Evolutionary conservation across 2,888 invertebrate genomes (phyloP).

Genomic region (Eurois occulta): DNA sequence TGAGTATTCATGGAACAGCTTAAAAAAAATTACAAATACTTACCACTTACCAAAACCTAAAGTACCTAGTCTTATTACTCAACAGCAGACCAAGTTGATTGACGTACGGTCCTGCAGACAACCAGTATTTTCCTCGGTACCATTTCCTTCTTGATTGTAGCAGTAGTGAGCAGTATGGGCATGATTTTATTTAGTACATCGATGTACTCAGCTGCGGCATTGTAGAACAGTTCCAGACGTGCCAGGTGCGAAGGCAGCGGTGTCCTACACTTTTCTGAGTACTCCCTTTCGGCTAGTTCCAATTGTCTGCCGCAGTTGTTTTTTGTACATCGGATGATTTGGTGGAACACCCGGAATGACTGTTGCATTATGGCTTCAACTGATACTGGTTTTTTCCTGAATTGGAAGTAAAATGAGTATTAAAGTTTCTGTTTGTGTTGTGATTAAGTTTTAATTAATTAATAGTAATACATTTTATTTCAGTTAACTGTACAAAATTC

Average conservation of each 20-base stretch:
- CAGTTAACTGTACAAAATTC: too few relatives aligned
- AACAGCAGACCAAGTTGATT: slow-evolving; percentile 94
- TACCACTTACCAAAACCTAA: background rate
- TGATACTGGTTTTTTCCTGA: slow-evolving; percentile 94
- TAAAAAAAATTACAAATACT: too few relatives aligned
- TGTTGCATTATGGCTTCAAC: slow-evolving; percentile 99
- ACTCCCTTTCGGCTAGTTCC: slow-evolving; percentile 91
- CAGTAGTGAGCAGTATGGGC: slow-evolving; percentile 89
- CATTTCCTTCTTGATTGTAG: slow-evolving; percentile 91
- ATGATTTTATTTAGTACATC: slow-evolving; percentile 89
- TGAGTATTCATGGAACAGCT: too few relatives aligned
- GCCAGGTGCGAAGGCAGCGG: slow-evolving; percentile 91
- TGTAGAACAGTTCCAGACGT: slow-evolving; percentile 92
- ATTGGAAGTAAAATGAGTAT: slow-evolving; percentile 36
- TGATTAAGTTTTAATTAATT: background rate
- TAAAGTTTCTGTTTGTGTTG: background rate
- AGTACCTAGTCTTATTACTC: slow-evolving; percentile 75
- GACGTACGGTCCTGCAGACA: slow-evolving; percentile 92
- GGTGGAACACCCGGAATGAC: slow-evolving; percentile 93
- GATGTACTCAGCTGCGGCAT: slow-evolving; percentile 91
- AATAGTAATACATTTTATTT: too few relatives aligned
- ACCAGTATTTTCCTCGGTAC: slow-evolving; percentile 94
- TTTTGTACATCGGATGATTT: slow-evolving; percentile 86
- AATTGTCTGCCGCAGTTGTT: slow-evolving; percentile 92
- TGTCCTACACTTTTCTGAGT: slow-evolving; percentile 87